These are phyloP conservation scores for Eustalomyia histrio DNA, from an alignment of 2,888 invertebrate species.

Conservation along the genomic window DNA sequence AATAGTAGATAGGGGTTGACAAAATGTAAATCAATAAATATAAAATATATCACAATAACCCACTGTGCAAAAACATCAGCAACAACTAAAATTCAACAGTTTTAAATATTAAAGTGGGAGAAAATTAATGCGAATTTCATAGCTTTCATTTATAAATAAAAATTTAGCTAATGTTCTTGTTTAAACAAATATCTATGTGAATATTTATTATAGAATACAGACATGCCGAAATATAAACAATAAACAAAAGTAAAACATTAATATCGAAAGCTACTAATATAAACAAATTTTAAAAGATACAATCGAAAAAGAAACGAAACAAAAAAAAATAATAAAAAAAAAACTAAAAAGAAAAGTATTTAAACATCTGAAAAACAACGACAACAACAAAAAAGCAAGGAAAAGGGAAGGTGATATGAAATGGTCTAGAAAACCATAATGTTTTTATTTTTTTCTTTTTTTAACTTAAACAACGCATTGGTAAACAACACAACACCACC, in stretches of 20 bases:
- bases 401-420: background rate
- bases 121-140: slow-evolving; percentile 43
- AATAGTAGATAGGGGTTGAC: too few relatives aligned
- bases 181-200: slow-evolving; percentile 13
- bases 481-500: background rate
- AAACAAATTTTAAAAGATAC: slow-evolving; percentile 21
- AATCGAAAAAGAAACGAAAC: slow-evolving; percentile 1
- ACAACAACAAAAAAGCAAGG: background rate
- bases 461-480: slow-evolving; percentile 20
- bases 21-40: too few relatives aligned
- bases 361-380: background rate
- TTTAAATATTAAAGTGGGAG: slow-evolving; percentile 23
- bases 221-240: slow-evolving; percentile 41
- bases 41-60: too few relatives aligned
- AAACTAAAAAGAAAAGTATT: slow-evolving; percentile 9
- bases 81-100: slow-evolving; percentile 46
- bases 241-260: slow-evolving; percentile 46
- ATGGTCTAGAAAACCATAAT: slow-evolving; percentile 8
- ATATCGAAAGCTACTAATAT: slow-evolving; percentile 23
- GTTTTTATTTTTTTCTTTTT: too few relatives aligned
- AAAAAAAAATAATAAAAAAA: slow-evolving; percentile 5
- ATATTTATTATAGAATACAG: slow-evolving; percentile 39
- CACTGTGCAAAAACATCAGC: too few relatives aligned
- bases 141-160: slow-evolving; percentile 43
- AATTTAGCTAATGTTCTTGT: slow-evolving; percentile 50